A percentile compares a stretch with the other conserved stretches of the same genome.
Evolutionary conservation across 2,888 invertebrate genomes (phyloP).

Genomic region (Halictus ligatus): DNA sequence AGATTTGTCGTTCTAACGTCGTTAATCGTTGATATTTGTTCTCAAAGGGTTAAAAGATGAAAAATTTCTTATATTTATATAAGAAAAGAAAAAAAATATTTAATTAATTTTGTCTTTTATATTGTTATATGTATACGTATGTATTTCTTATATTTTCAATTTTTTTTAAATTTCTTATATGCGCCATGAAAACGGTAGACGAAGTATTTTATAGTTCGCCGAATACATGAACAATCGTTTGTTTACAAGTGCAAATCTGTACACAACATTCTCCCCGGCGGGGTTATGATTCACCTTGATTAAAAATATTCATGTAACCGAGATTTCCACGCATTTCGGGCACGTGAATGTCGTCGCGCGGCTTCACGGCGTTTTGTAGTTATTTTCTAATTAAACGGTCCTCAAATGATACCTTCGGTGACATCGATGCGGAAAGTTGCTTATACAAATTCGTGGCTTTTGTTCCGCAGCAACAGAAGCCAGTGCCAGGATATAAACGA

Average conservation of each 20-base stretch:
- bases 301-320: not conserved
- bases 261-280: not conserved
- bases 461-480: slow-evolving; percentile 75
- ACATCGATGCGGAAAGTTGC: slow-evolving; percentile 9
- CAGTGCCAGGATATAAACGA: slow-evolving; percentile 82
- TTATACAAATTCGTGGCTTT: slow-evolving; percentile 22
- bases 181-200: too few species aligned
- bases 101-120: too few species aligned
- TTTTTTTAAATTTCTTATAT: too few species aligned
- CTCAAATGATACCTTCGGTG: not conserved
- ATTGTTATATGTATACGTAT: too few species aligned
- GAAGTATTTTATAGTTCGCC: not conserved
- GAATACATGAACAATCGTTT: not conserved
- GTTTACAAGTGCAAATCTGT: not conserved
- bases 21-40: too few species aligned
- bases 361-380: not conserved
- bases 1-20: too few species aligned
- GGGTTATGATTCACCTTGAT: not conserved
- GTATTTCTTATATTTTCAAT: too few species aligned
- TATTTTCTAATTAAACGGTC: not conserved
- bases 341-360: not conserved
- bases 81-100: too few species aligned
- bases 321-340: not conserved
- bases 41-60: too few species aligned
- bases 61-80: too few species aligned